phyloP scores from a whole-genome alignment of 2,888 invertebrate genomes.

The Aethes cnicana region DNA sequence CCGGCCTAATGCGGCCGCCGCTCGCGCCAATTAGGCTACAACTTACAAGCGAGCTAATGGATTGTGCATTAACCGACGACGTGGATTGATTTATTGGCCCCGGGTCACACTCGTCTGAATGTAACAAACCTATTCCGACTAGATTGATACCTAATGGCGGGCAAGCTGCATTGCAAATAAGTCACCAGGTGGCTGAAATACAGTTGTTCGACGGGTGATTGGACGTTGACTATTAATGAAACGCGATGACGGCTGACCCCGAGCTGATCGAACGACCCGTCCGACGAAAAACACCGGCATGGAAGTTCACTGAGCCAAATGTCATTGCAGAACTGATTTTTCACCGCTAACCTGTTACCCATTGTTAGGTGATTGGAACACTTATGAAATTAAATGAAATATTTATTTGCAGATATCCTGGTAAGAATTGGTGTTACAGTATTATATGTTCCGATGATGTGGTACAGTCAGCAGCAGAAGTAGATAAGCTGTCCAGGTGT shows the following conservation, averaged over 20 bases:
- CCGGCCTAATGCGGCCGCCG: constrained; percentile 72
- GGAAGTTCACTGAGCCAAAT: too few species aligned
- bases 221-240: constrained; percentile 39
- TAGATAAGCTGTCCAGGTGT: too few species aligned
- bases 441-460: too few species aligned
- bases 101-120: constrained; percentile 19
- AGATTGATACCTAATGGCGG: constrained; percentile 11
- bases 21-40: constrained; percentile 79
- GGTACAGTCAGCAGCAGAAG: too few species aligned
- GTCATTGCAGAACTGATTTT: too few species aligned
- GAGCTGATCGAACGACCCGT: constrained; percentile 45
- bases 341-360: too few species aligned
- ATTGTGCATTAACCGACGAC: constrained; percentile 78
- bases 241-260: constrained; percentile 58
- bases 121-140: not conserved
- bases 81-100: constrained; percentile 76
- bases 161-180: constrained; percentile 16
- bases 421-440: too few species aligned
- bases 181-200: constrained; percentile 23
- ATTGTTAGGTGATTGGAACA: too few species aligned
- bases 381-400: too few species aligned
- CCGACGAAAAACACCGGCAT: not conserved
- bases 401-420: too few species aligned
- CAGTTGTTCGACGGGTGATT: constrained; percentile 16
- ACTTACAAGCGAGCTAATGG: constrained; percentile 77